Conservation (phyloP, 2,797 vertebrate species). For the Cryptoprocta ferox region DNA sequence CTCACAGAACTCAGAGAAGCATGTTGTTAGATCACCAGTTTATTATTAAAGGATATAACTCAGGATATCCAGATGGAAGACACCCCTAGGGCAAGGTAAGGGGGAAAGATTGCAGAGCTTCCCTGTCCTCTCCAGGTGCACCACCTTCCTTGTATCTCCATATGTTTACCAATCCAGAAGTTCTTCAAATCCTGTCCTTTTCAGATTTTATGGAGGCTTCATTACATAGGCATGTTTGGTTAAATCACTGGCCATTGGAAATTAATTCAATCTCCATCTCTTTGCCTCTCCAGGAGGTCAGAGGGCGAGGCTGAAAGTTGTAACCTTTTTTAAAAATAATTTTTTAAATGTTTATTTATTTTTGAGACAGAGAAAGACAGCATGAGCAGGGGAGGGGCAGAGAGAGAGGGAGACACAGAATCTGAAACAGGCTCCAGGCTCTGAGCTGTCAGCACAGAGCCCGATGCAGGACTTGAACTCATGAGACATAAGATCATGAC, state of each 20-base stretch:
- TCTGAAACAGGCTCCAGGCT: too few relatives aligned
- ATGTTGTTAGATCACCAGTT: neutral
- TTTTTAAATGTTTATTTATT: too few relatives aligned
- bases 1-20: neutral
- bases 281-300: neutral
- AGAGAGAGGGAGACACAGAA: too few relatives aligned
- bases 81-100: neutral
- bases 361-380: too few relatives aligned
- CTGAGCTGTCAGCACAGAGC: too few relatives aligned
- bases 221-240: neutral
- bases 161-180: neutral
- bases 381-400: too few relatives aligned
- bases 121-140: neutral
- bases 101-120: neutral
- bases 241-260: neutral
- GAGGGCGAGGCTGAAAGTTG: neutral
- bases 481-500: too few relatives aligned
- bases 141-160: neutral
- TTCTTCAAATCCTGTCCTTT: neutral
- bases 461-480: too few relatives aligned
- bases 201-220: neutral
- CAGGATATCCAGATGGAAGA: neutral
- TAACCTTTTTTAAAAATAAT: neutral
- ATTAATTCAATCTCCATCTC: neutral
- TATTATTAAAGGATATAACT: neutral